Percentiles rank a stretch among this genome's conserved stretches.
These are phyloP conservation scores for Epinephelus coioides DNA, from an alignment of 2,797 vertebrate genomes.

Conservation along the genomic window DNA sequence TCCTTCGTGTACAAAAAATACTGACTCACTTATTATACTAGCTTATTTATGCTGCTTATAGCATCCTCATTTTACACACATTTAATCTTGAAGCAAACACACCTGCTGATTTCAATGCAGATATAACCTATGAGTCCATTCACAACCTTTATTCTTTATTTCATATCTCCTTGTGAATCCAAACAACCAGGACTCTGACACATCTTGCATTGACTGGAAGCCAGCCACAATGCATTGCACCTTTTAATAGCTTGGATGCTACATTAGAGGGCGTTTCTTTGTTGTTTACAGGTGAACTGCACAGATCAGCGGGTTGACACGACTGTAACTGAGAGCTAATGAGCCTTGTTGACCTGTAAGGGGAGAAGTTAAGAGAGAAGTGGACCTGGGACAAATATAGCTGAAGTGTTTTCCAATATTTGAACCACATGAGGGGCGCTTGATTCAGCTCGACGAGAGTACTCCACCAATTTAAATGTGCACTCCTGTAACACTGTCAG, in stretches of 20 bases:
- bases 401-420: neutral
- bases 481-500: too few relatives aligned
- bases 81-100: neutral
- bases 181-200: neutral
- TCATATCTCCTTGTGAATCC: neutral
- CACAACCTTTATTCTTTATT: neutral
- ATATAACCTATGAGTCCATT: neutral
- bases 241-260: constrained; percentile 82
- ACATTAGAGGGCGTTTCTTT: constrained; percentile 36
- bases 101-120: neutral
- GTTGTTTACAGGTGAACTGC: constrained; percentile 72
- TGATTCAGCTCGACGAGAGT: constrained; percentile 15
- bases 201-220: neutral
- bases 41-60: neutral
- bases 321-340: neutral
- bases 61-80: neutral
- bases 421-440: constrained; percentile 44
- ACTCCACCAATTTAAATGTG: neutral
- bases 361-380: neutral
- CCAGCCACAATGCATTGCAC: constrained; percentile 75
- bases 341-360: neutral
- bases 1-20: neutral
- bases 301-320: constrained; percentile 66
- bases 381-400: constrained; percentile 6
- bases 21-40: neutral